A percentile compares a stretch with the other conserved stretches of the same genome.
Evolutionary conservation across 1,140 invertebrate genomes (phyloP).

Genomic region (Drosophila eugracilis): DNA sequence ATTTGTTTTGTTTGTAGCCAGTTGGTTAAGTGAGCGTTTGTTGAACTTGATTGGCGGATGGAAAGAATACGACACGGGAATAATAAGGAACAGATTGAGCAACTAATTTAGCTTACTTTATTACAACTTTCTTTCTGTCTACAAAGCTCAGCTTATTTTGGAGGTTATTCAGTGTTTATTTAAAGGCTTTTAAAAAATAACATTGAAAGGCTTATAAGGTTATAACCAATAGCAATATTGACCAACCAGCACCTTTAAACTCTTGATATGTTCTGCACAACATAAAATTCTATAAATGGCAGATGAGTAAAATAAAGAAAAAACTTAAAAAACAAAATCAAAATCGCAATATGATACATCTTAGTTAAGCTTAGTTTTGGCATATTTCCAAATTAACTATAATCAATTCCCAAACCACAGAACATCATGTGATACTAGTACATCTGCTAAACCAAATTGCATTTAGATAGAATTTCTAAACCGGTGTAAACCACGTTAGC

Average conservation of each 20-base stretch:
- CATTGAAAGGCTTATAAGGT: too few relatives aligned
- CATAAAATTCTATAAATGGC: constrained; percentile 6
- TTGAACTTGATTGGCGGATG: constrained; percentile 16
- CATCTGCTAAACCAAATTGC: not conserved
- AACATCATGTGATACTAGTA: not conserved
- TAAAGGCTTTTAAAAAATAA: too few relatives aligned
- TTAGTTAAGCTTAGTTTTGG: not conserved
- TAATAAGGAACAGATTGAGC: constrained; percentile 16
- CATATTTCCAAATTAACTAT: not conserved
- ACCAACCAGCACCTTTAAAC: not conserved
- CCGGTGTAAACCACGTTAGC: not conserved
- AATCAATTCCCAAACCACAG: not conserved
- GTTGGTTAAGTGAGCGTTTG: constrained; percentile 50
- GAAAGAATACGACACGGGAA: not conserved
- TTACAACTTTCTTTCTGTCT: not conserved
- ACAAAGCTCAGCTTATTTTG: not conserved
- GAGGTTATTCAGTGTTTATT: too few relatives aligned
- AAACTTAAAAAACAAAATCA: constrained; percentile 3
- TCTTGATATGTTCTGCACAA: too few relatives aligned
- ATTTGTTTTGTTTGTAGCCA: constrained; percentile 43
- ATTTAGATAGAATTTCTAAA: too few relatives aligned
- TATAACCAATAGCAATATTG: not conserved
- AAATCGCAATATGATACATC: constrained; percentile 21
- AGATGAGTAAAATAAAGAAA: not conserved
- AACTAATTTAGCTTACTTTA: not conserved